phyloP scores from a whole-genome alignment of 2,888 invertebrate species.

The Leptinotarsa juncta region DNA sequence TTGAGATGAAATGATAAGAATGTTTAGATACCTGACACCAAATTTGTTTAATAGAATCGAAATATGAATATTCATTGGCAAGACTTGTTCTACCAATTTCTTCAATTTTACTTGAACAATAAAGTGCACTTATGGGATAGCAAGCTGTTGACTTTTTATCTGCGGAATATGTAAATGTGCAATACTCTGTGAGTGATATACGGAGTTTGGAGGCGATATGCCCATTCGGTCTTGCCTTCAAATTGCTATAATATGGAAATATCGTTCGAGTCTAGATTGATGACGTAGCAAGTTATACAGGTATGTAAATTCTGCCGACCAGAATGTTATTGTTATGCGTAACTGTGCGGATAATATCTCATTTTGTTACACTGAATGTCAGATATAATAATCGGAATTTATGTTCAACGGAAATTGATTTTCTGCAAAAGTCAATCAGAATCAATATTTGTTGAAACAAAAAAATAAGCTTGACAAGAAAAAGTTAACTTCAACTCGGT shows the following conservation, averaged over 20 bases:
- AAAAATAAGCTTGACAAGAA: no score
- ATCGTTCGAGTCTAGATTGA: constrained; percentile 14
- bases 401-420: no score
- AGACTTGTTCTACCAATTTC: not conserved
- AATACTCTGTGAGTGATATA: constrained; percentile 17
- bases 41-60: no score
- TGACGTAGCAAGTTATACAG: constrained; percentile 9
- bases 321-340: not conserved
- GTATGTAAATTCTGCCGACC: not conserved
- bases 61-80: no score
- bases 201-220: constrained; percentile 15
- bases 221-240: constrained; percentile 11
- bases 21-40: no score
- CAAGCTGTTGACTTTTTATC: constrained; percentile 16
- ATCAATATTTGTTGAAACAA: no score
- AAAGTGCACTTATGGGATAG: not conserved
- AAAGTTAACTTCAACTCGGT: no score
- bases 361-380: not conserved
- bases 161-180: constrained; percentile 1
- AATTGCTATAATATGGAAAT: constrained; percentile 18
- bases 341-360: not conserved
- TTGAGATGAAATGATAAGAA: no score
- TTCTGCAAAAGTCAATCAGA: no score
- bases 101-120: not conserved
- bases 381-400: no score